These are phyloP conservation scores for Notothenia coriiceps DNA, from an alignment of 2,113 vertebrate genomes.

Conservation along the genomic window DNA sequence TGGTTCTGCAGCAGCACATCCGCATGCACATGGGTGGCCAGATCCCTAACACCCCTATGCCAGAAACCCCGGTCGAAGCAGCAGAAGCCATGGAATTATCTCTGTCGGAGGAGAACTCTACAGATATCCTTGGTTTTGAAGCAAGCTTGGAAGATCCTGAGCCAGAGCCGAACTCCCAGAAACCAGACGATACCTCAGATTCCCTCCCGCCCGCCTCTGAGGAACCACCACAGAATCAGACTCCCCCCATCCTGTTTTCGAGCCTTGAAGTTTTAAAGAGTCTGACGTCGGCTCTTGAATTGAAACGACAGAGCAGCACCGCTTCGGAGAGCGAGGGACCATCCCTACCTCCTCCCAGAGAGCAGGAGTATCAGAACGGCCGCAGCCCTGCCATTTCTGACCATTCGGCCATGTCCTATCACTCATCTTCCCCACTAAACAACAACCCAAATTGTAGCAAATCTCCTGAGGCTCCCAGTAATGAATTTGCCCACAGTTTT, in stretches of 20 bases:
- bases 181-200: slow-evolving; percentile 66
- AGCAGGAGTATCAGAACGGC: slow-evolving; percentile 88
- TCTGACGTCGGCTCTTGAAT: slow-evolving; percentile 81
- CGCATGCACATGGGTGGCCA: slow-evolving; percentile 99
- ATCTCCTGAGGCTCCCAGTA: slow-evolving; percentile 85
- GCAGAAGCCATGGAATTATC: slow-evolving; percentile 78
- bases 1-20: slow-evolving; percentile 97
- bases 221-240: slow-evolving; percentile 67
- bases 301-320: slow-evolving; percentile 91
- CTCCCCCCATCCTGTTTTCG: slow-evolving; percentile 76
- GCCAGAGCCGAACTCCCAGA: slow-evolving; percentile 81
- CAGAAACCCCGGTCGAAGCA: slow-evolving; percentile 85
- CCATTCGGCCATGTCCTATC: slow-evolving; percentile 75
- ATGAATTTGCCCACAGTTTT: slow-evolving; percentile 69
- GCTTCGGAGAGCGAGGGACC: slow-evolving; percentile 90
- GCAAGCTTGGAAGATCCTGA: slow-evolving; percentile 84
- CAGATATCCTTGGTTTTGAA: slow-evolving; percentile 72
- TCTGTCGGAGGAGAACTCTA: slow-evolving; percentile 74
- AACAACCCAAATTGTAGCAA: slow-evolving; percentile 83
- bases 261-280: slow-evolving; percentile 86
- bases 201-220: slow-evolving; percentile 54
- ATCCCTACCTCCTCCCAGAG: slow-evolving; percentile 79
- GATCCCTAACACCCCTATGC: slow-evolving; percentile 93
- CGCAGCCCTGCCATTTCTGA: slow-evolving; percentile 89
- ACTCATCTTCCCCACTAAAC: slow-evolving; percentile 88